phyloP scores from a whole-genome alignment of 2,797 vertebrate genomes.

The Hydrocynus forskahlii region DNA sequence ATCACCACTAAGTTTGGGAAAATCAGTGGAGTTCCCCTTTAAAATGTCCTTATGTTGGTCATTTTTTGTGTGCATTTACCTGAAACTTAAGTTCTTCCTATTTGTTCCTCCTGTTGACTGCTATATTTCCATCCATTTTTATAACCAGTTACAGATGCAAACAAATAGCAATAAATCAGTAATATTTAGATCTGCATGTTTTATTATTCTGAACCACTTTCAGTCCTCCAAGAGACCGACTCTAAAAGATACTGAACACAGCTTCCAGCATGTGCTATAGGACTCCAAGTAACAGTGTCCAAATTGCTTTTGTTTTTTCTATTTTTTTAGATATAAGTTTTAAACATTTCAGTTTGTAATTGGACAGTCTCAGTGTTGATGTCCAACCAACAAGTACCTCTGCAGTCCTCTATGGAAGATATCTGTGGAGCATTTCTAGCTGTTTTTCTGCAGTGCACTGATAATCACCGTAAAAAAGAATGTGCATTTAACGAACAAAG shows the following conservation, averaged over 20 bases:
- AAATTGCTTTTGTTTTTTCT: neutral
- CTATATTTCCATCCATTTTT: constrained; percentile 14
- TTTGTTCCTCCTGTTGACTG: neutral
- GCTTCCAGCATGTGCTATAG: neutral
- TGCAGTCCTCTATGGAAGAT: neutral
- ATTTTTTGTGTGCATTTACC: neutral
- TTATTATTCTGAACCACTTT: neutral
- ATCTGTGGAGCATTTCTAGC: neutral
- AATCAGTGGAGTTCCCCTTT: neutral
- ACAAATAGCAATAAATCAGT: constrained; percentile 18
- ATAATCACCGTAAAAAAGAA: neutral
- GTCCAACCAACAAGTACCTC: neutral
- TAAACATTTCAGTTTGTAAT: neutral
- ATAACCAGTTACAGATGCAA: constrained; percentile 2
- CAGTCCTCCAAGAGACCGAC: neutral
- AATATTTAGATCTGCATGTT: neutral
- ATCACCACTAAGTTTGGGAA: too few species aligned
- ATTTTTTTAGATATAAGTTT: too few species aligned
- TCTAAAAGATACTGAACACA: neutral
- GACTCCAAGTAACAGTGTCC: neutral
- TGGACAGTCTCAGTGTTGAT: neutral
- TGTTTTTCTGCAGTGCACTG: constrained; percentile 14
- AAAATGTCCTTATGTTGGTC: neutral
- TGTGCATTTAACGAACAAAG: constrained; percentile 79
- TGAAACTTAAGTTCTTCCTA: neutral